Percentiles rank a stretch among this genome's conserved stretches.
These are phyloP conservation scores for Agrotis ipsilon DNA, from an alignment of 2,888 invertebrate species.

Conservation along the genomic window DNA sequence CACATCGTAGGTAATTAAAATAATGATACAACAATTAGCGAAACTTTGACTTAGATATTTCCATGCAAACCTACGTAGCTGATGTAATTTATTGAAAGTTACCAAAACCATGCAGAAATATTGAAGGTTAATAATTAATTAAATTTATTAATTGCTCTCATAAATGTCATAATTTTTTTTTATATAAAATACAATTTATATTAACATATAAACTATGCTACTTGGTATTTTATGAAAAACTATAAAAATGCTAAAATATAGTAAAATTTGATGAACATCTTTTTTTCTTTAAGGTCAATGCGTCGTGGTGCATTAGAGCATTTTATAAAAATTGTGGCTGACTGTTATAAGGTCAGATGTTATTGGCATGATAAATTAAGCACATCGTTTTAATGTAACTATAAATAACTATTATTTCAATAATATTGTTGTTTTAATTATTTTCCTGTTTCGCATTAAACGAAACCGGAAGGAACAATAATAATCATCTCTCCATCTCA, in stretches of 20 bases:
- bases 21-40: constrained; percentile 31
- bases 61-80: neutral
- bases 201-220: constrained; percentile 27
- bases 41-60: constrained; percentile 30
- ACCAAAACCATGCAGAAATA: constrained; percentile 25
- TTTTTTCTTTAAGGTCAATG: constrained; percentile 49
- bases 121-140: constrained; percentile 37
- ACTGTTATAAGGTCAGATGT: constrained; percentile 54
- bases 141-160: constrained; percentile 23
- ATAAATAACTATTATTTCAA: constrained; percentile 14
- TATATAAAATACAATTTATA: neutral
- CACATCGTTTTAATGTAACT: constrained; percentile 30
- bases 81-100: constrained; percentile 25
- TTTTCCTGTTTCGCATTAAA: constrained; percentile 38
- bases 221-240: constrained; percentile 10
- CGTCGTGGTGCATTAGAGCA: constrained; percentile 37
- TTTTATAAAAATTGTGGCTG: constrained; percentile 32
- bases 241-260: constrained; percentile 15
- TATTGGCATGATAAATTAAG: constrained; percentile 48
- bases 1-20: constrained; percentile 41
- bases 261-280: constrained; percentile 46
- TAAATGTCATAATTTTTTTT: constrained; percentile 33
- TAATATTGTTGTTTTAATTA: constrained; percentile 13
- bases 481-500: too few species aligned
- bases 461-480: constrained; percentile 10